phyloP scores from a whole-genome alignment of 1,140 invertebrate species.

The Coptotermes formosanus region DNA sequence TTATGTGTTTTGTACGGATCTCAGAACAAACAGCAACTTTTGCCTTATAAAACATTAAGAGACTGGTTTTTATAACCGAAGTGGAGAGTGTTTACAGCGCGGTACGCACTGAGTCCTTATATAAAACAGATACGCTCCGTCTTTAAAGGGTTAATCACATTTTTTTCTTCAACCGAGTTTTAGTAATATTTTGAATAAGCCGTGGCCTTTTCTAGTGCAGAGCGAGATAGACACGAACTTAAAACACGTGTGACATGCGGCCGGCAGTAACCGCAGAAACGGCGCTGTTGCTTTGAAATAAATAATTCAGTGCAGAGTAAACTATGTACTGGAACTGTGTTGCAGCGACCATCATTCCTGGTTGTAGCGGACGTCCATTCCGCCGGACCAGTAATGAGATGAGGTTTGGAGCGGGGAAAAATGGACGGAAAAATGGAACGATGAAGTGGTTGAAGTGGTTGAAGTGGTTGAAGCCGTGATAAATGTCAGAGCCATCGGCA shows the following conservation, averaged over 20 bases:
- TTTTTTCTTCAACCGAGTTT: no score
- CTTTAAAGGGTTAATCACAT: no score
- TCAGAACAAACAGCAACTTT: no score
- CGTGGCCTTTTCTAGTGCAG: not conserved
- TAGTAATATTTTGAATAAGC: no score
- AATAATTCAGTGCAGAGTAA: slow-evolving; percentile 10
- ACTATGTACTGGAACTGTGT: not conserved
- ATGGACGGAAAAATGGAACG: not conserved
- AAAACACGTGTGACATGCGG: not conserved
- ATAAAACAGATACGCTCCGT: no score
- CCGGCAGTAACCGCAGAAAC: not conserved
- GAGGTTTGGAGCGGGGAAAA: not conserved
- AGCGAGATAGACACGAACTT: not conserved
- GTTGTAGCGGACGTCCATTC: not conserved
- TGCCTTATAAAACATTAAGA: no score
- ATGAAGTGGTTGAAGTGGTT: no score
- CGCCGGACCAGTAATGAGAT: not conserved
- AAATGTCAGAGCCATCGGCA: not conserved
- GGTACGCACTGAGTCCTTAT: no score
- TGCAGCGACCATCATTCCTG: not conserved
- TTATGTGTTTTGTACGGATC: no score
- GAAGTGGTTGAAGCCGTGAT: no score
- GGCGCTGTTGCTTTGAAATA: not conserved
- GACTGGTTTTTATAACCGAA: no score
- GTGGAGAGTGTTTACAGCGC: no score